phyloP scores from a whole-genome alignment of 2,113 vertebrate species.

The Forbesichthys agassizii region DNA sequence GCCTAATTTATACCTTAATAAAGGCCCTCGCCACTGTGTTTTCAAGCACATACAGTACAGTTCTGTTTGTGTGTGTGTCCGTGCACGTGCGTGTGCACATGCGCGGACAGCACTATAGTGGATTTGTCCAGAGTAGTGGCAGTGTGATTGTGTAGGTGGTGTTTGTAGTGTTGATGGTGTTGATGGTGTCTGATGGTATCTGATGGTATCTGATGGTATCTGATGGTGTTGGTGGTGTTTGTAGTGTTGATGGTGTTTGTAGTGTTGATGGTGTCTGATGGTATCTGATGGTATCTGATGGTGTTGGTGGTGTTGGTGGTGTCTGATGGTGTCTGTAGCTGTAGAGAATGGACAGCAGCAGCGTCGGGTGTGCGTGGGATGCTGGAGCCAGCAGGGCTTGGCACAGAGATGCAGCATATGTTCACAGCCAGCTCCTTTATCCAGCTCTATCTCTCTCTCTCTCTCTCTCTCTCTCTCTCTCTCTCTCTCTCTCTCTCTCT shows the following conservation, averaged over 20 bases:
- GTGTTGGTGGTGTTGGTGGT: neutral
- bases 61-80: neutral
- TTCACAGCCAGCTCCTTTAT: slow-evolving; percentile 61
- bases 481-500: slow-evolving; percentile 19
- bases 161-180: neutral
- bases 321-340: slow-evolving; percentile 21
- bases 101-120: neutral
- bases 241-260: too few relatives aligned
- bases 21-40: neutral
- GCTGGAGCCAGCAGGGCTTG: slow-evolving; percentile 71
- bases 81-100: neutral
- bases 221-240: too few relatives aligned
- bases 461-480: slow-evolving; percentile 17
- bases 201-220: neutral
- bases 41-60: neutral
- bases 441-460: slow-evolving; percentile 9
- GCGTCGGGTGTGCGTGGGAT: slow-evolving; percentile 65
- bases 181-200: neutral
- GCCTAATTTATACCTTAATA: too few relatives aligned
- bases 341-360: slow-evolving; percentile 65
- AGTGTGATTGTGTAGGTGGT: neutral
- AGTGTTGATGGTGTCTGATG: neutral
- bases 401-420: slow-evolving; percentile 71
- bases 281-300: neutral
- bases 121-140: slow-evolving; percentile 69